These are phyloP conservation scores for Punctoribates punctum DNA, from an alignment of 2,888 invertebrate species.

Conservation along the genomic window DNA sequence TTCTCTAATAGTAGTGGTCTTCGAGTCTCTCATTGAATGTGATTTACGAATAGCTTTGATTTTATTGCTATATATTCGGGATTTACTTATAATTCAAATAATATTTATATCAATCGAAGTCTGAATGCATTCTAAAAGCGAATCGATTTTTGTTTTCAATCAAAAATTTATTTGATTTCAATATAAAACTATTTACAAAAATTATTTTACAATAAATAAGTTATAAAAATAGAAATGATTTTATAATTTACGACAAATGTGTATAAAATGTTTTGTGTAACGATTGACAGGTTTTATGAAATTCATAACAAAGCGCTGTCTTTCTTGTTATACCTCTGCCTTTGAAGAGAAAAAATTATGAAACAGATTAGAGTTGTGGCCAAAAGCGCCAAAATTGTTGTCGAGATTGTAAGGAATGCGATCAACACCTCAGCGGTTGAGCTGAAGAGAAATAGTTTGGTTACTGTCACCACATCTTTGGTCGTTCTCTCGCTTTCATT, in stretches of 20 bases:
- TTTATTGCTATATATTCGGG: neutral
- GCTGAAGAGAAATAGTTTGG: constrained; percentile 25
- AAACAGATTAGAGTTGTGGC: constrained; percentile 31
- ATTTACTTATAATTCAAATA: neutral
- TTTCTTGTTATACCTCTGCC: constrained; percentile 19
- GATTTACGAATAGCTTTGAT: neutral
- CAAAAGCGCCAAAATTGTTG: constrained; percentile 25
- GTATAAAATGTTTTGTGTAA: constrained; percentile 10
- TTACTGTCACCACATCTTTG: constrained; percentile 8
- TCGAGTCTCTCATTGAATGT: neutral
- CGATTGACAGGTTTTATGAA: neutral
- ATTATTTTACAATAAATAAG: constrained; percentile 35
- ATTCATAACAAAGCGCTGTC: constrained; percentile 33
- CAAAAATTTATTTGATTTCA: neutral
- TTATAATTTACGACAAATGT: constrained; percentile 15
- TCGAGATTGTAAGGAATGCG: constrained; percentile 24
- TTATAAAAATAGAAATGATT: constrained; percentile 20
- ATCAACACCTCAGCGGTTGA: constrained; percentile 27
- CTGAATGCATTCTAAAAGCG: neutral
- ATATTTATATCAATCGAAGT: neutral
- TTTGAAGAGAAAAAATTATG: constrained; percentile 25
- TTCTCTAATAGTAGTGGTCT: neutral
- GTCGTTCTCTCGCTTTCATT: neutral
- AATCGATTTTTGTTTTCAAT: neutral
- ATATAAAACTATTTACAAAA: constrained; percentile 31